These are phyloP conservation scores for Bryconaethiops microstoma DNA, from an alignment of 2,797 vertebrate species.

Conservation along the genomic window DNA sequence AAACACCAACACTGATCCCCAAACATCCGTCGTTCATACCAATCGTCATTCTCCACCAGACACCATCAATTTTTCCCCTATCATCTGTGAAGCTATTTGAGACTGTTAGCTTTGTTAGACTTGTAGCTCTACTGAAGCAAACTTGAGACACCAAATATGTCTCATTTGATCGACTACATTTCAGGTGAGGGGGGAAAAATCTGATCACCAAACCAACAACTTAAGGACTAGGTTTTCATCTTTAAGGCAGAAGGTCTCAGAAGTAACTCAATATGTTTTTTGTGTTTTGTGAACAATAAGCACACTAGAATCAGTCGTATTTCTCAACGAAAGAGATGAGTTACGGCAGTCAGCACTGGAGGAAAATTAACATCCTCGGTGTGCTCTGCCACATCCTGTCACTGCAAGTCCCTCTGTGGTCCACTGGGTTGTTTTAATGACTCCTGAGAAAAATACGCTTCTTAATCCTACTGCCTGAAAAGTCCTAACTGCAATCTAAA, in stretches of 20 bases:
- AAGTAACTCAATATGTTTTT: neutral
- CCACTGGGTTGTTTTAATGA: constrained; percentile 74
- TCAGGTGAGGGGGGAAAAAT: neutral
- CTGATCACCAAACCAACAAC: neutral
- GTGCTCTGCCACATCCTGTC: constrained; percentile 59
- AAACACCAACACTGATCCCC: neutral
- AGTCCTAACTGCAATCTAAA: neutral
- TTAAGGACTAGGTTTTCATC: neutral
- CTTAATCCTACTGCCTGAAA: constrained; percentile 10
- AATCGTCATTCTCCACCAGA: neutral
- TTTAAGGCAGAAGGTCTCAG: neutral
- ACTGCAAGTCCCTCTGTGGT: constrained; percentile 61
- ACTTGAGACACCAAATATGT: neutral
- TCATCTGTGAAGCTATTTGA: no score
- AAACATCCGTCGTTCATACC: neutral
- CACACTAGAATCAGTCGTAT: neutral
- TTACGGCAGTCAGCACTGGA: neutral
- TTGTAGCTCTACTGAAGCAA: no score
- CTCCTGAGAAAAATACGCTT: constrained; percentile 57
- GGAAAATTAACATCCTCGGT: neutral
- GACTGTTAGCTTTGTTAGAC: no score
- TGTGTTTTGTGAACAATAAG: neutral
- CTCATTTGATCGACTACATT: neutral
- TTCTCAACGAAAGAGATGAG: neutral
- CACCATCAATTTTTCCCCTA: no score